Base-by-base conservation (phyloP, 2,113 vertebrate species). In the Bufo gargarizans region DNA sequence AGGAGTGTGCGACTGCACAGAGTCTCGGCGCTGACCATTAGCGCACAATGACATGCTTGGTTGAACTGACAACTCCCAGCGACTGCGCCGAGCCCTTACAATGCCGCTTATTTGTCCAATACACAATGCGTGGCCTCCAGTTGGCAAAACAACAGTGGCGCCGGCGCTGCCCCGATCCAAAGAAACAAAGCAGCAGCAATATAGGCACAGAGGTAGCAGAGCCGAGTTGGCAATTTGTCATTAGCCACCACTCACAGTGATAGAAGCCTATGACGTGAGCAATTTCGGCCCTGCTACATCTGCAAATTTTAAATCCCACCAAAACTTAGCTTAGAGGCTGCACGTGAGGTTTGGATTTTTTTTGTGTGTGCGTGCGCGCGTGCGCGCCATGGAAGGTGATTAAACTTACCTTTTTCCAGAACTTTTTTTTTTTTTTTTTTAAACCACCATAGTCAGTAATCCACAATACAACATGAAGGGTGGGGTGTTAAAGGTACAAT, bases 401-500 rank as follows among this genome's bases (percentile, higher is more conserved):
- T 12, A 59, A 55, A 87, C 87, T 88, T 88, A 88, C 87, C 87
- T 84, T 83, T 33, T 80, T 76, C 13, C 77, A 56, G 53, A 9
- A 47, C 58, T 67, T 71, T 76, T 82, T 82, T 81, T 80, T 78
- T 56, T 79, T 78, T 79, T 49, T 74, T 61, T 61, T 61, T 74
- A 49, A 77, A 76, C n/a, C 87, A 45, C 81, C 45, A 56, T 19
- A 61, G 71, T 50, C 80, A 92, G 88, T 90, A 92, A 93, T 93
- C 90, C 85, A 89, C 86, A 88, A 86, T 91, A 89, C 87, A 91
- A 92, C 86, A 90, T 79, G 77, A 65, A 87, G 63, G 81, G 88
- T 86, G 88, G 63, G 81, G 88, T 86, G 80, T 90, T 90, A 90
- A 82, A 88, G 43, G n/a, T n/a, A 43, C 69, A 69, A 20, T 43